Percentiles rank a stretch among this genome's conserved stretches.
These are phyloP conservation scores for Eurypyga helias DNA, from an alignment of 2,113 vertebrate genomes.

Conservation along the genomic window DNA sequence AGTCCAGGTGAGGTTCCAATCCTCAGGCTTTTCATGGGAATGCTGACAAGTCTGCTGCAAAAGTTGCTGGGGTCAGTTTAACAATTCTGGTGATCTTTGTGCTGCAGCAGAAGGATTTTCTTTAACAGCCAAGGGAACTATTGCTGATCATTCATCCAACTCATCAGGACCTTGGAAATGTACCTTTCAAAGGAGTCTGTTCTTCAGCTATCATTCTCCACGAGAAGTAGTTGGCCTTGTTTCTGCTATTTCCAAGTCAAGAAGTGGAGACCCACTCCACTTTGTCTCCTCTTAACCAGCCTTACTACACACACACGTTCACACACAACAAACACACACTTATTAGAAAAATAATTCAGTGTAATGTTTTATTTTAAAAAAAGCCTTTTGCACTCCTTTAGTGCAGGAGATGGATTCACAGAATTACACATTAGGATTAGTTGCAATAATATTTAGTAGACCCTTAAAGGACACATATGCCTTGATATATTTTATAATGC, in stretches of 20 bases:
- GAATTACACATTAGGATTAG: background rate
- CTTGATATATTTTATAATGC: background rate
- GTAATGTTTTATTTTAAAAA: background rate
- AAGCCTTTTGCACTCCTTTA: background rate
- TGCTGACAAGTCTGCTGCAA: background rate
- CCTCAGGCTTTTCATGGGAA: background rate
- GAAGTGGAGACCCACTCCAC: background rate
- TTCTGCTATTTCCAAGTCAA: background rate
- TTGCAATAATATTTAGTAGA: background rate
- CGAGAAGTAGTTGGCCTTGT: fast-evolving
- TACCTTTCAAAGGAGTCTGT: background rate
- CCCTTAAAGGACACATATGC: background rate
- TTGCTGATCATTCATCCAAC: background rate
- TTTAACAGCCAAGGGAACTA: background rate
- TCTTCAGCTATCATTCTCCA: background rate
- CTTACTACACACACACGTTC: background rate
- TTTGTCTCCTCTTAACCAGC: background rate
- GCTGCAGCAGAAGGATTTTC: background rate
- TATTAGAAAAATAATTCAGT: background rate
- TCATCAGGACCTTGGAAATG: background rate
- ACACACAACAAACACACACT: fast-evolving
- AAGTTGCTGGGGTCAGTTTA: background rate
- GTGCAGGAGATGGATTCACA: background rate
- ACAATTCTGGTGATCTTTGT: background rate
- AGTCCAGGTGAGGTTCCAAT: background rate